Evolutionary conservation across 2,888 invertebrate species (phyloP).

Genomic region (Drosophila koepferae): DNA sequence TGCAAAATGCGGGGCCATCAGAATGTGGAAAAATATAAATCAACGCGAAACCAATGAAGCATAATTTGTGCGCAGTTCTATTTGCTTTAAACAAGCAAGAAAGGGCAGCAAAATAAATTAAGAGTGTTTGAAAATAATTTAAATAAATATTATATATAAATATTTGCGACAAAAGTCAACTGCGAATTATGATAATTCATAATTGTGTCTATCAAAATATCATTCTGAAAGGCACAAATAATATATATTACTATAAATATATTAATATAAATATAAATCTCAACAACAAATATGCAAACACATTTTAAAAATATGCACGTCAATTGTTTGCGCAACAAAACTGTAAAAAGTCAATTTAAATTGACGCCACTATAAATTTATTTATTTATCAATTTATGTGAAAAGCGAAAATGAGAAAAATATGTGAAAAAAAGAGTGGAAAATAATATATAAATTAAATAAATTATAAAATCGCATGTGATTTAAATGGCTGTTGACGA

Average conservation of each 20-base stretch:
- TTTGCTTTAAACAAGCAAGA: constrained; percentile 31
- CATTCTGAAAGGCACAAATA: constrained; percentile 26
- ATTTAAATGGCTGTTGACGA: constrained; percentile 56
- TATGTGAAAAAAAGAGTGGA: constrained; percentile 1
- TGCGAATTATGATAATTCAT: constrained; percentile 42
- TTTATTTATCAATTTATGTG: constrained; percentile 6
- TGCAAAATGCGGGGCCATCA: constrained; percentile 65
- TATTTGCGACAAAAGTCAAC: constrained; percentile 34
- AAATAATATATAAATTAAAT: constrained; percentile 41
- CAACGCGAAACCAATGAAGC: constrained; percentile 38
- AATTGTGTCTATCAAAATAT: constrained; percentile 43
- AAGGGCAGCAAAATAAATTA: background rate
- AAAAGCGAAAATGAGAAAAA: constrained; percentile 31
- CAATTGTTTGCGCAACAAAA: constrained; percentile 47
- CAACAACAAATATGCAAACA: constrained; percentile 51
- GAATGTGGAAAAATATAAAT: constrained; percentile 48
- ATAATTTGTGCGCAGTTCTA: constrained; percentile 22
- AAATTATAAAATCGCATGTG: constrained; percentile 46
- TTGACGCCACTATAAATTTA: constrained; percentile 12
- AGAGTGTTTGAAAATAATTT: constrained; percentile 22
- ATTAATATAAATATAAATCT: too few relatives aligned
- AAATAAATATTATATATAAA: constrained; percentile 19
- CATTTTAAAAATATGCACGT: constrained; percentile 32
- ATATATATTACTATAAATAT: constrained; percentile 20
- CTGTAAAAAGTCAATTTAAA: constrained; percentile 65